Conservation (phyloP, 2,797 vertebrate species). For the Scolopax rusticola region DNA sequence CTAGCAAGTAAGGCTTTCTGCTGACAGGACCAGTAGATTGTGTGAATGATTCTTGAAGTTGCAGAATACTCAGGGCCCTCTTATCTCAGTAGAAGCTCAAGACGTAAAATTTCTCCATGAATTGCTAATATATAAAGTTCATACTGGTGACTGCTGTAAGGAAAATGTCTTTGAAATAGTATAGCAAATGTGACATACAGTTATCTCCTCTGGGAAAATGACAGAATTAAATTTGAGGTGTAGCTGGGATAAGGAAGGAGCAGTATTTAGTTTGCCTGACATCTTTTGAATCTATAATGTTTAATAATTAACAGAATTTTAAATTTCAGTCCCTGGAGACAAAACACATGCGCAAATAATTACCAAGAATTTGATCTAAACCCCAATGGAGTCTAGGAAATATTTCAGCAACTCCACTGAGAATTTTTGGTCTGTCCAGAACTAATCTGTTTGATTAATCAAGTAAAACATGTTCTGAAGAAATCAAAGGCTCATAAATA, state of each 20-base stretch:
- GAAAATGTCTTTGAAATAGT: not conserved
- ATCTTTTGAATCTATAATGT: not conserved
- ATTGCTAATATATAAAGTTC: not conserved
- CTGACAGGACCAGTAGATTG: not conserved
- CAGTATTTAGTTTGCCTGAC: not conserved
- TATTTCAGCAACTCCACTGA: not conserved
- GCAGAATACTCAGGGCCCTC: not conserved
- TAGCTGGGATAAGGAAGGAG: not conserved
- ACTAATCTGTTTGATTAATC: not conserved
- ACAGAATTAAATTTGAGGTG: not conserved
- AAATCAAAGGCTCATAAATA: not conserved
- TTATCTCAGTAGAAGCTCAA: not conserved
- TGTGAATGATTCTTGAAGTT: not conserved
- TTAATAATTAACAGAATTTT: not conserved
- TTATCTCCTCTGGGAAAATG: not conserved
- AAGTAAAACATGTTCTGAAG: not conserved
- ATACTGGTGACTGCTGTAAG: not conserved
- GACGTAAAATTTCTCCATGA: not conserved
- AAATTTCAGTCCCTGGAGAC: not conserved
- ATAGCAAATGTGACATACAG: rapidly evolving
- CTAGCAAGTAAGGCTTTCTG: not conserved
- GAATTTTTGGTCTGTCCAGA: not conserved
- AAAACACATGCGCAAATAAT: not conserved
- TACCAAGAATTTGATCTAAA: not conserved
- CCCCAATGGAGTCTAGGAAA: not conserved